Evolutionary conservation across 2,888 invertebrate genomes (phyloP), one percentile per base, ranked within the genome.

Genomic region (Phanerotoma sp.): DNA sequence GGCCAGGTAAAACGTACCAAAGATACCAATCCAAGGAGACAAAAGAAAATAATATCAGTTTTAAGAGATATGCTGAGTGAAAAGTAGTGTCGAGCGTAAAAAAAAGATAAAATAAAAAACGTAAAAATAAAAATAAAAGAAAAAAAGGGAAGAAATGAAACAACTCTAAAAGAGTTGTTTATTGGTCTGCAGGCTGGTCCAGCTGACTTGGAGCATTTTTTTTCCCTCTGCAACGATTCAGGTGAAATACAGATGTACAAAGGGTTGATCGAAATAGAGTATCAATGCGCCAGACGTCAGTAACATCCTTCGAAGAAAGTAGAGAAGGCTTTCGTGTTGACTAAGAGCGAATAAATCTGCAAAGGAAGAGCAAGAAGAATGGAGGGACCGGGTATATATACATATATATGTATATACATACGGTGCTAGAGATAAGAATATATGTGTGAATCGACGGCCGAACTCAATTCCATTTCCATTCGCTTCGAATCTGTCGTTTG

Each of bases 1-100:
- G 48, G 41, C 54, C 49, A 54, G 54, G 35, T 20, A 48, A 49
- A 58, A 61, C 56, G 53, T 61, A 62, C 61, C 61, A 62, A 63
- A 62, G 63, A 63, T 55, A 57, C 55, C 55, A 54, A 57, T 48
- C 47, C 44, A 56, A 57, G 50, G 46, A 46, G 46, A 46, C 32
- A 38, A 53, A 37, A 41, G 35, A 28, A n/a, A n/a, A n/a, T n/a
- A n/a, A n/a, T n/a, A 54, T 28, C 45, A 35, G 30, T 35, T 35
- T 20, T 38, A 47, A 33, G 53, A 55, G n/a, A n/a, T n/a, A n/a
- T n/a, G n/a, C n/a, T n/a, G n/a, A n/a, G n/a, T 16, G 21, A 21
- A 33, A 20, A 37, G 32, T n/a, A 40, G 37, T 37, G 52, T 30
- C 18, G 40, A 53, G 38, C 33, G 40, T 46, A 9, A 25, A 25